Percentiles rank a stretch among this genome's conserved stretches.
These are phyloP conservation scores for Cossypha dichroa DNA, from an alignment of 2,797 vertebrate species.

Conservation along the genomic window DNA sequence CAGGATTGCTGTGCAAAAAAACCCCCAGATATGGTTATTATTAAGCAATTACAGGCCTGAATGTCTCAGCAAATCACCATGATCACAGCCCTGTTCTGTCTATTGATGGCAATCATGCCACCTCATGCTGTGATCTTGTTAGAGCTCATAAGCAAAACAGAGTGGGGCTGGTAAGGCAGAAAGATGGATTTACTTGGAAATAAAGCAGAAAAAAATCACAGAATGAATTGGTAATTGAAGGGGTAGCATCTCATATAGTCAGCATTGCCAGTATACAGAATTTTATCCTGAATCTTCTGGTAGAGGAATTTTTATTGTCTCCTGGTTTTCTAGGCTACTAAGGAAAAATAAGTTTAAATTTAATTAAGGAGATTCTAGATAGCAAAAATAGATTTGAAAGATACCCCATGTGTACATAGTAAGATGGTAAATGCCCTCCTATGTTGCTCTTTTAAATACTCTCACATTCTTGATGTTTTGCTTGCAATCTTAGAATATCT, in stretches of 20 bases:
- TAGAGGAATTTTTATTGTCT: neutral
- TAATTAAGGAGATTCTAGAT: neutral
- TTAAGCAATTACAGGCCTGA: conserved; percentile 3
- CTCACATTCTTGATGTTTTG: neutral
- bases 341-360: neutral
- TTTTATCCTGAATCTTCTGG: neutral
- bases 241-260: neutral
- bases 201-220: neutral
- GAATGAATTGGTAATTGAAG: neutral
- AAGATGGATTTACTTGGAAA: conserved; percentile 12
- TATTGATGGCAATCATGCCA: neutral
- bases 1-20: neutral
- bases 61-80: conserved; percentile 2
- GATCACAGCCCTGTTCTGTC: neutral
- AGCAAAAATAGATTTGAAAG: neutral
- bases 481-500: neutral
- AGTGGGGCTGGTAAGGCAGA: neutral
- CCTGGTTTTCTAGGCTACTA: neutral
- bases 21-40: neutral
- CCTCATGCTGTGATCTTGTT: conserved; percentile 27
- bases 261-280: neutral
- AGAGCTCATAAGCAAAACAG: neutral
- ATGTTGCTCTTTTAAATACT: neutral
- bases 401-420: neutral
- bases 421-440: neutral